phyloP scores from a whole-genome alignment of 2,113 vertebrate genomes.

The Probosciger aterrimus region DNA sequence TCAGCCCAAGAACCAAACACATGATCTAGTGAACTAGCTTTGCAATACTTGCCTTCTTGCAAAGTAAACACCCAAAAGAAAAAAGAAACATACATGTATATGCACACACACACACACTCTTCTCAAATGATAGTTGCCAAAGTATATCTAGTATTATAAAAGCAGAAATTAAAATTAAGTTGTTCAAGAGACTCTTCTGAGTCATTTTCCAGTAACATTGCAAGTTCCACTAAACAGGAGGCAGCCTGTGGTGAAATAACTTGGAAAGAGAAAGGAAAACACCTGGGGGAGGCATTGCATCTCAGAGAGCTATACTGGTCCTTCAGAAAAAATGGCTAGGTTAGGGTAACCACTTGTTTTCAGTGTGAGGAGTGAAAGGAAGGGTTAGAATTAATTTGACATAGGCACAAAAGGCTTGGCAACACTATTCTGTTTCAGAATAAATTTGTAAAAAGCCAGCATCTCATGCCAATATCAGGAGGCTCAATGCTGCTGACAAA shows the following conservation, averaged over 20 bases:
- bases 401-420: background rate
- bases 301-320: background rate
- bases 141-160: background rate
- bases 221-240: background rate
- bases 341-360: background rate
- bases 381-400: background rate
- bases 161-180: background rate
- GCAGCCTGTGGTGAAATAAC: background rate
- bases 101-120: background rate
- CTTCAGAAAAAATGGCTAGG: background rate
- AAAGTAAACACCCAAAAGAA: background rate
- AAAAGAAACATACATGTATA: background rate
- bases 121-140: background rate
- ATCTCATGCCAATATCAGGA: background rate
- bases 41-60: background rate
- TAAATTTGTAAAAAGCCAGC: background rate
- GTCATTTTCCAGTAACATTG: background rate
- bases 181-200: background rate
- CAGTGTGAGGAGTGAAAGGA: background rate
- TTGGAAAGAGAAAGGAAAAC: background rate
- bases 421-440: background rate
- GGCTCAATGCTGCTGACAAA: background rate
- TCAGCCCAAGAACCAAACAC: background rate
- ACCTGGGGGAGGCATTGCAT: background rate
- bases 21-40: background rate